Base-by-base conservation (phyloP, 2,797 vertebrate species). In the Sebastes hopkinsi region DNA sequence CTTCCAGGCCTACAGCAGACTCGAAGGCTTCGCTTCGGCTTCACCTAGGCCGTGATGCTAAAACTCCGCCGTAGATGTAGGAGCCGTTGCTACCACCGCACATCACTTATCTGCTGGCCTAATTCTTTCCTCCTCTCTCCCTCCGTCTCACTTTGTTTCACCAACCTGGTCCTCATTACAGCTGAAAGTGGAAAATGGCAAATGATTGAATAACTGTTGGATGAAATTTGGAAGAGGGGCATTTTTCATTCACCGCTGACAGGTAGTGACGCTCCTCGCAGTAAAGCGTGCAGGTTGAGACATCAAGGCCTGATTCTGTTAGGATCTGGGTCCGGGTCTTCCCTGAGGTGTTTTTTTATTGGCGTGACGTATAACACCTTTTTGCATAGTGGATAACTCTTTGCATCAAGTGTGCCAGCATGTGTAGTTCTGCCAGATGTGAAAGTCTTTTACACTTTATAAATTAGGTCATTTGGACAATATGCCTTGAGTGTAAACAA, bases 1-100 rank as follows among this genome's bases (percentile, higher is more conserved):
- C 84, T 82, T 88, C 81, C 89, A 90, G 92, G 89, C 90, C 91
- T 89, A 90, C 88, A 89, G 89, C 89, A 88, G 80, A 87, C 75
- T 54, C 3, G 18, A 78, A 78, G 80, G 75, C 67, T 80, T 72
- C 56, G 36, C 59, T 87, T 77, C 72, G 58, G 88, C 78, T 81
- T 83, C 80, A 87, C 60, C 83, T 80, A 38, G 38, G 58, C 78
- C 32, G 5, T 1, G 70, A 75, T 55, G 81, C 64, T 61, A 8
- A 58, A 79, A 74, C 78, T 18, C 71, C 4, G n/a, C 58, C 1
- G 11, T 0, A 16, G 70, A 61, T 0, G 32, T 3, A 50, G 18
- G 36, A 72, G 77, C 34, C 52, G 72, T 81, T 72, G 79, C 77
- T 66, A 29, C 77, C 20, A 8, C 72, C 20, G 54, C 58, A 78